These are phyloP conservation scores for Hypotaenidia okinawae DNA, from an alignment of 2,797 vertebrate genomes.

Conservation along the genomic window DNA sequence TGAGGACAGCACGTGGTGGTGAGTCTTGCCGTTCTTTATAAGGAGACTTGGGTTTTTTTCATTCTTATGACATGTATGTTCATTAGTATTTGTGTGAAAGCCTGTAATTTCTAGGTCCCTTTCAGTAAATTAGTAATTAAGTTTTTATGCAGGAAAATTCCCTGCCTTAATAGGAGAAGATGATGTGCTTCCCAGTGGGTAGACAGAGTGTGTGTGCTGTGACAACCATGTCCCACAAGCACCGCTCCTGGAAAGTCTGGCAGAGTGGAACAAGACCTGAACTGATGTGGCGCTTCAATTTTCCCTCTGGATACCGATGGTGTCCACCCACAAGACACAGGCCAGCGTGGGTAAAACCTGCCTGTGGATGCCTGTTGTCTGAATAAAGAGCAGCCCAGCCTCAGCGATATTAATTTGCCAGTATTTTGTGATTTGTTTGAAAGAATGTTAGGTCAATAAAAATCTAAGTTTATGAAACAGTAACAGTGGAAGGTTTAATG, in stretches of 20 bases:
- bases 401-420: background rate
- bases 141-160: background rate
- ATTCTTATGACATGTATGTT: background rate
- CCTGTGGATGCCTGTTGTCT: background rate
- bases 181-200: background rate
- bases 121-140: background rate
- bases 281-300: fast-evolving
- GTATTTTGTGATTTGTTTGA: background rate
- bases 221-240: fast-evolving
- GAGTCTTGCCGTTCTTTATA: background rate
- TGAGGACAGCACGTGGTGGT: background rate
- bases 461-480: background rate
- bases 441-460: background rate
- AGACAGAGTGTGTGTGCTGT: background rate
- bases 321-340: background rate
- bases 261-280: background rate
- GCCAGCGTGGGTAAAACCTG: background rate
- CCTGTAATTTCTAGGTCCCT: background rate
- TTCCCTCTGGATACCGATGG: background rate
- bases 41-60: background rate
- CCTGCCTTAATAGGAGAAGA: background rate
- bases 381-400: background rate
- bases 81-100: background rate
- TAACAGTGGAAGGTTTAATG: background rate
- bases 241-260: background rate